phyloP scores from a whole-genome alignment of 2,797 vertebrate genomes.

The Poeciliopsis infans region DNA sequence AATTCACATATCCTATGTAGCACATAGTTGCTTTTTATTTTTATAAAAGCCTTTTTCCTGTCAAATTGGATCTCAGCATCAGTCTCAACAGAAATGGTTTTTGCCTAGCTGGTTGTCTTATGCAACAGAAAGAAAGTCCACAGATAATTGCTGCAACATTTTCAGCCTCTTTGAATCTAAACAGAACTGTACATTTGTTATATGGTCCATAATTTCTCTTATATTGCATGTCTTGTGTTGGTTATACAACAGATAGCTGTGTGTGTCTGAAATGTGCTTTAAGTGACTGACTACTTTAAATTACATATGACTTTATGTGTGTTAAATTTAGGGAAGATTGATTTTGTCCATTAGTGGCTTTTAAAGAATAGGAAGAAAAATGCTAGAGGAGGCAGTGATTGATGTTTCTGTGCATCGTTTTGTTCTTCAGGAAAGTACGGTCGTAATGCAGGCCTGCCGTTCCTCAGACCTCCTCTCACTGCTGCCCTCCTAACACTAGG shows the following conservation, averaged over 20 bases:
- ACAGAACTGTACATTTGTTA: background rate
- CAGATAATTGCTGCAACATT: background rate
- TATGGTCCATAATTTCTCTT: background rate
- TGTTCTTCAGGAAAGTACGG: conserved; percentile 79
- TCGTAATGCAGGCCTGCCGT: conserved; percentile 77
- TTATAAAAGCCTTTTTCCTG: background rate
- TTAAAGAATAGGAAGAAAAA: conserved; percentile 2
- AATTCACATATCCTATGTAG: background rate
- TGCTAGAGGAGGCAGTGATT: background rate
- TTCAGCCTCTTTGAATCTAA: background rate
- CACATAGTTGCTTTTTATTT: background rate
- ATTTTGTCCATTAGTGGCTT: conserved; percentile 19
- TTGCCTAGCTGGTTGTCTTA: background rate
- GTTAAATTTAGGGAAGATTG: background rate
- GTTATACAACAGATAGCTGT: conserved; percentile 16
- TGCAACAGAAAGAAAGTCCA: background rate
- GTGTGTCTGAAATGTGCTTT: conserved; percentile 15
- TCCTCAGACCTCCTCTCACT: conserved; percentile 85
- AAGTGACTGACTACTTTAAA: conserved; percentile 24
- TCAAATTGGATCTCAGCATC: background rate
- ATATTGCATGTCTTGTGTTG: background rate
- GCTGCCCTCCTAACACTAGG: conserved; percentile 90
- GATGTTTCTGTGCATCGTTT: conserved; percentile 27
- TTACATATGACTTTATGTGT: background rate
- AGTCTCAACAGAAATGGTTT: background rate